These are phyloP conservation scores for Cerceris ruficornis DNA, from an alignment of 2,888 invertebrate species.

Conservation along the genomic window DNA sequence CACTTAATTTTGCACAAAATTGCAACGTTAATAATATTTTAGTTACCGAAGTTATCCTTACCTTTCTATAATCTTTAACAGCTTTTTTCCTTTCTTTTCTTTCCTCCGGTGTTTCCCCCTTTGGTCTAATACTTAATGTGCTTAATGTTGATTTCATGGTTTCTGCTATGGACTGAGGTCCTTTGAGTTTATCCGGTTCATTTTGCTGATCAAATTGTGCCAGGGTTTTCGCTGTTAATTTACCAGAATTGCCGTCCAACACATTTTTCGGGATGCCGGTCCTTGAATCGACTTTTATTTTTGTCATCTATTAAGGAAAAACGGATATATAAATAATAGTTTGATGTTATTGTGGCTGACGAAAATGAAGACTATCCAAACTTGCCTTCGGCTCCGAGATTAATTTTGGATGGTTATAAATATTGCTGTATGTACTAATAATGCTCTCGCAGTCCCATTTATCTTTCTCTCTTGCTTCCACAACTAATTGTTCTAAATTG, in stretches of 20 bases:
- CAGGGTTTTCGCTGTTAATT: constrained; percentile 87
- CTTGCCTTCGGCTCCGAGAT: constrained; percentile 88
- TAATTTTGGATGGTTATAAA: constrained; percentile 95
- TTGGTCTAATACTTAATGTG: constrained; percentile 87
- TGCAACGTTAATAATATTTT: background rate
- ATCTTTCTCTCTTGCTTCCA: constrained; percentile 85
- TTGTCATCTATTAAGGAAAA: constrained; percentile 81
- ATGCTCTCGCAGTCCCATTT: constrained; percentile 97
- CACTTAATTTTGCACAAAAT: background rate
- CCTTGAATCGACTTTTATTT: constrained; percentile 88
- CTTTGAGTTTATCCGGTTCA: constrained; percentile 74
- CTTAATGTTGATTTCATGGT: constrained; percentile 88
- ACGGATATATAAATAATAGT: constrained; percentile 21
- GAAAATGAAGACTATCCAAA: constrained; percentile 1
- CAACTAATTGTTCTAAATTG: constrained; percentile 84
- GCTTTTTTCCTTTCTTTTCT: constrained; percentile 89
- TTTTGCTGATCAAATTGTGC: constrained; percentile 85
- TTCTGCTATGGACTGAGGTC: constrained; percentile 84
- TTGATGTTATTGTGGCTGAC: background rate
- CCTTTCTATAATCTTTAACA: constrained; percentile 89
- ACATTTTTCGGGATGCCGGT: constrained; percentile 90
- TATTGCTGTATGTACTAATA: constrained; percentile 93
- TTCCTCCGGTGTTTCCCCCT: constrained; percentile 91
- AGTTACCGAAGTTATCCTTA: constrained; percentile 47
- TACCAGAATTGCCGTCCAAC: constrained; percentile 83